These are phyloP conservation scores for Gymnorhina tibicen DNA, from an alignment of 2,113 vertebrate genomes.

Conservation along the genomic window DNA sequence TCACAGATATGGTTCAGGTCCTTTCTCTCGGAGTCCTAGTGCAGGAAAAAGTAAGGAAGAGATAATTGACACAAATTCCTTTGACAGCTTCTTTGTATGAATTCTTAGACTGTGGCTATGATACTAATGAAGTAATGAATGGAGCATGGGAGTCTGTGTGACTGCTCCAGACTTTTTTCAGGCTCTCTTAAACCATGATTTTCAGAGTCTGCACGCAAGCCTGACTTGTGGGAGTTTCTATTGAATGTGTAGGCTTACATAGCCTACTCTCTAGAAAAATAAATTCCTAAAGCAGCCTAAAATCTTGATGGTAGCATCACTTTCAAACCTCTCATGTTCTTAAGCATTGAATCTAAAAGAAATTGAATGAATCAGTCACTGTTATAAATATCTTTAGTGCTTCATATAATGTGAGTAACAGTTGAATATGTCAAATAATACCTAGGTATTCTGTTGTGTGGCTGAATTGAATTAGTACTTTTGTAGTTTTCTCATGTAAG, in stretches of 20 bases:
- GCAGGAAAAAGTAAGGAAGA: not conserved
- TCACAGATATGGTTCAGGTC: not conserved
- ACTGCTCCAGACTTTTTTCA: not conserved
- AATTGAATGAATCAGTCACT: not conserved
- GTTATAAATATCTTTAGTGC: not conserved
- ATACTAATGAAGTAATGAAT: not conserved
- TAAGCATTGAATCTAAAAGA: not conserved
- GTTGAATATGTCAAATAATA: not conserved
- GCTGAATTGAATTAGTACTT: not conserved
- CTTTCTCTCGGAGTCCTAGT: not conserved
- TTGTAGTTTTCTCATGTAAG: not conserved
- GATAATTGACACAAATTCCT: not conserved
- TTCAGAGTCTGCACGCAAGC: not conserved
- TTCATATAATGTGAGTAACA: not conserved
- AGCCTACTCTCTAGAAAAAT: not conserved
- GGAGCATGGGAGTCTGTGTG: not conserved
- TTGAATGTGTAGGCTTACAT: not conserved
- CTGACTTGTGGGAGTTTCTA: not conserved
- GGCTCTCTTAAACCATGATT: not conserved
- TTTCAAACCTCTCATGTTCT: not conserved
- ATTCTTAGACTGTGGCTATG: not conserved
- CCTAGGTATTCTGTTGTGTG: not conserved
- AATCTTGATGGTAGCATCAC: not conserved
- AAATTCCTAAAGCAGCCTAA: not conserved
- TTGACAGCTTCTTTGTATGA: not conserved